Conservation (phyloP, 2,797 vertebrate species). For the Lepilemur ruficaudatus region DNA sequence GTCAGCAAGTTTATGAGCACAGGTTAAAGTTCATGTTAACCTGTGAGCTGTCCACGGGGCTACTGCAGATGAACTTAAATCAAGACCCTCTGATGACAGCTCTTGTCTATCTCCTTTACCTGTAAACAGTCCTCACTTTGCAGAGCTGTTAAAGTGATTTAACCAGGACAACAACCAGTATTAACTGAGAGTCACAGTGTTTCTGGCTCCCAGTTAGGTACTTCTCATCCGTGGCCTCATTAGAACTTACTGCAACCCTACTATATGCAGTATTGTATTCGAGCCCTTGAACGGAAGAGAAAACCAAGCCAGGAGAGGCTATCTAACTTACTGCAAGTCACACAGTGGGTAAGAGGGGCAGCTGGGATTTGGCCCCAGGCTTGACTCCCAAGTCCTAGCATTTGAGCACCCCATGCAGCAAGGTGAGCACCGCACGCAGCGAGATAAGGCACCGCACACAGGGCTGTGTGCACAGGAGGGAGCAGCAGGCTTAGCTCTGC, state of each 20-base stretch:
- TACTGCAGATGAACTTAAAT: neutral
- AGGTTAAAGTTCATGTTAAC: neutral
- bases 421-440: neutral
- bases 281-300: neutral
- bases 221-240: neutral
- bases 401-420: no score
- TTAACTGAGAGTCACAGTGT: neutral
- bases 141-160: neutral
- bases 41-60: no score
- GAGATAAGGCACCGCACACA: neutral
- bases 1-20: neutral
- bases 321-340: neutral
- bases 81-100: neutral
- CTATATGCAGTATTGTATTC: no score
- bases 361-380: neutral
- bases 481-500: no score
- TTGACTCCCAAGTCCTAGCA: neutral
- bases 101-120: neutral
- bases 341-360: neutral
- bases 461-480: rapidly evolving
- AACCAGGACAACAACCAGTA: no score
- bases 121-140: neutral
- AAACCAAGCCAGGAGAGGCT: neutral
- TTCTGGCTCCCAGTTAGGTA: neutral
- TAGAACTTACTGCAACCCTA: neutral